Evolutionary conservation across 2,113 vertebrate genomes (phyloP).

Genomic region (Peromyscus californicus): DNA sequence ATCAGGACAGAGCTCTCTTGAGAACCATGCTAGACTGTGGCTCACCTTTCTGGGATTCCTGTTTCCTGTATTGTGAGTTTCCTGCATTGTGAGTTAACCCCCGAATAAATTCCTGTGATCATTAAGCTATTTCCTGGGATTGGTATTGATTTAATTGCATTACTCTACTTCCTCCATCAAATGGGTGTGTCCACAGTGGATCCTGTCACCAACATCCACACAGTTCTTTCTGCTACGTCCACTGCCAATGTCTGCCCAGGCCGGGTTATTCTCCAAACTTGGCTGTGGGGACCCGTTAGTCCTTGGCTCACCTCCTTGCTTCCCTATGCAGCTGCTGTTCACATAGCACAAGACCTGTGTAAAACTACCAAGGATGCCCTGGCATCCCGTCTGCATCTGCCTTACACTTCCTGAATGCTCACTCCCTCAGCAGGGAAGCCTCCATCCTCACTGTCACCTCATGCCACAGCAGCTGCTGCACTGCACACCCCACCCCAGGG

Average conservation of each 20-base stretch:
- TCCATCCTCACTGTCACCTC: not conserved
- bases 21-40: no score
- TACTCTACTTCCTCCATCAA: no score
- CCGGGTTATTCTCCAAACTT: no score
- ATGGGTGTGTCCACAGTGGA: not conserved
- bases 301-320: not conserved
- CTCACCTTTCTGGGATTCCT: no score
- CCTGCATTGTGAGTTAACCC: no score
- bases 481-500: not conserved
- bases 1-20: no score
- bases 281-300: not conserved
- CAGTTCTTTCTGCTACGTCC: not conserved
- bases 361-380: not conserved
- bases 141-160: no score
- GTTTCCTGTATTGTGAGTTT: no score
- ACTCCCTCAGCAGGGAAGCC: not conserved
- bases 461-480: no score
- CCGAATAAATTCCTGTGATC: no score
- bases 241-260: not conserved
- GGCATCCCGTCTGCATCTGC: not conserved
- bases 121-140: no score
- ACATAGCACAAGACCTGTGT: not conserved
- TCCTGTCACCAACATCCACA: not conserved
- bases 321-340: not conserved
- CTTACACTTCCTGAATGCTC: not conserved